Evolutionary conservation across 2,113 vertebrate species (phyloP), one percentile per base, ranked within the genome.

Genomic region (Trematomus loennbergii): DNA sequence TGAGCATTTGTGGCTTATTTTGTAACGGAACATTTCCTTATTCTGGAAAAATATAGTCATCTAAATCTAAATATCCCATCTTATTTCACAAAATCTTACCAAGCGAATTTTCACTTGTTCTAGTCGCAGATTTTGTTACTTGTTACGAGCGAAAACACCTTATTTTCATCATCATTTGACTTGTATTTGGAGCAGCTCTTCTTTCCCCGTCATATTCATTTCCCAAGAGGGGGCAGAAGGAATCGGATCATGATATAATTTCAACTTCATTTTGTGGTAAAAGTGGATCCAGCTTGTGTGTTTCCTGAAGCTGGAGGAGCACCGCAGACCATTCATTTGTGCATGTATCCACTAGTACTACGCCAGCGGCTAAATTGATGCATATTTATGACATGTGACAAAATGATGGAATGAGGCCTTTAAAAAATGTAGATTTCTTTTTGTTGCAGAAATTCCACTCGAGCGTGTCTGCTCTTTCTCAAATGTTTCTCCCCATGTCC

Each of bases 381-480:
- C 87, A 90, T 85, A 88, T 91, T 89, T 78, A 89, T 92, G 76
- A 77, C 50, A 18, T 60, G 74, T 87, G 89, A 89, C 85, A 81
- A 65, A 69, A 68, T 83, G 90, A 89, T 88, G 66, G 69, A 91
- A 87, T 46, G 78, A 82, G 64, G 72, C 73, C 75, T 79, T n/a
- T 52, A 48, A 60, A 71, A 88, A 83, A 81, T 62, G 25, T 63
- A 63, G 45, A 22, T 76, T 67, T 17, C 52, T 68, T 12, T n/a
- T n/a, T n/a, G n/a, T 59, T 59, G n/a, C 13, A 49, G 53, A 76
- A 72, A 72, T 36, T 12, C 59, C 49, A 15, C 75, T 50, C 60
- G 22, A 0, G 61, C 12, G 4, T 46, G 8, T 76, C 46, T 0
- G 6, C 57, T 79, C 12, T 29, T 43, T 40, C 57, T 78, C 46